Conservation (phyloP, 92 coral and sea anemone genomes). For the Zoanthus gigantus region DNA sequence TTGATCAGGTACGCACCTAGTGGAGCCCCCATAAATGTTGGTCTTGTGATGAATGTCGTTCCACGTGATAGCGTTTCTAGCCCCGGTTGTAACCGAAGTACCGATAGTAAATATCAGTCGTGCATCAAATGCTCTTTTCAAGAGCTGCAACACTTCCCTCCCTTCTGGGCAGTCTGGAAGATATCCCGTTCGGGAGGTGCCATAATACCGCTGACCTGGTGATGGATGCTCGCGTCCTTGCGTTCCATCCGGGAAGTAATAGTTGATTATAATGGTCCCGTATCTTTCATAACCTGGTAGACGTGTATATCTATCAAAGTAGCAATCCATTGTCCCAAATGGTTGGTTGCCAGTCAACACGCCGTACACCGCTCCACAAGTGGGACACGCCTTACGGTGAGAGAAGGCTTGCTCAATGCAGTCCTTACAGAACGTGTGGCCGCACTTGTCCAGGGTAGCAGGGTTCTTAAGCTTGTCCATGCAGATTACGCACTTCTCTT, state of each 20-base stretch:
- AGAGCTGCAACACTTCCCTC: neutral
- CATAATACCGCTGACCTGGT: slow-evolving; percentile 12
- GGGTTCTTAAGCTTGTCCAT: slow-evolving; percentile 5
- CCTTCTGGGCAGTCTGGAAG: neutral
- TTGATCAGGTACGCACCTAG: neutral
- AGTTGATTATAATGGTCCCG: slow-evolving; percentile 40
- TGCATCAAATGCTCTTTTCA: slow-evolving; percentile 76
- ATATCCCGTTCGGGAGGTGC: slow-evolving; percentile 69
- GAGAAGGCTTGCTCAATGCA: too few species aligned
- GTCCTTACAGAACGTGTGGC: too few species aligned
- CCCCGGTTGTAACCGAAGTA: slow-evolving; percentile 68
- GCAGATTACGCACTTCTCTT: neutral
- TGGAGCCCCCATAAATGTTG: slow-evolving; percentile 13
- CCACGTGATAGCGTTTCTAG: slow-evolving; percentile 63
- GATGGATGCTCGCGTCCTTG: slow-evolving; percentile 6
- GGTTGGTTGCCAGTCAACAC: slow-evolving; percentile 43
- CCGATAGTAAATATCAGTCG: slow-evolving; percentile 82
- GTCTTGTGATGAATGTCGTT: slow-evolving; percentile 87
- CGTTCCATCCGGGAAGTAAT: slow-evolving; percentile 40
- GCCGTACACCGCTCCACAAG: slow-evolving; percentile 35
- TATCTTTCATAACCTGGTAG: neutral
- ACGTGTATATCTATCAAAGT: neutral
- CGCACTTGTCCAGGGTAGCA: too few species aligned
- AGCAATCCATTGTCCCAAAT: neutral
- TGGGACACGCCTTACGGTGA: neutral